Percentiles rank a stretch among this genome's conserved stretches.
Evolutionary conservation across 37 sponge, comb jelly and placozoan species (phyloP).

Genomic region (Aplysina aerophoba): DNA sequence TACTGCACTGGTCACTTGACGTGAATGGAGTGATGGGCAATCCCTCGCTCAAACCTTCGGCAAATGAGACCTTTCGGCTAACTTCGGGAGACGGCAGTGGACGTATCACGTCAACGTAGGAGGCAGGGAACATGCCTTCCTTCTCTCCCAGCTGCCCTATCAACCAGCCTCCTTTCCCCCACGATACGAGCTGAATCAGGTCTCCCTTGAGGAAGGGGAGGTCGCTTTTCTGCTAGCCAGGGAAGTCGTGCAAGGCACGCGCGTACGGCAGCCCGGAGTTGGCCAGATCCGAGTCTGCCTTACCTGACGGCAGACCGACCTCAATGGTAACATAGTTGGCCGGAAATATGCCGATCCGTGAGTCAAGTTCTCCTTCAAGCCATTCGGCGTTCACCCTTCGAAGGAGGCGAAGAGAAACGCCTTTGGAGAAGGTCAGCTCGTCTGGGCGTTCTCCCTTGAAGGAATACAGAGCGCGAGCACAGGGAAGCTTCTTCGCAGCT

Average conservation of each 20-base stretch:
- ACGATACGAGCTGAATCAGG: conserved; percentile 58
- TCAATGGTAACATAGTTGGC: conserved; percentile 71
- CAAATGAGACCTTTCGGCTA: not conserved
- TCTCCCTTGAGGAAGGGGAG: conserved; percentile 63
- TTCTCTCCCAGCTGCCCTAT: conserved; percentile 35
- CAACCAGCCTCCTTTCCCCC: conserved; percentile 62
- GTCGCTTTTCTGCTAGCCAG: conserved; percentile 50
- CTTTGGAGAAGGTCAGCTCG: conserved; percentile 75
- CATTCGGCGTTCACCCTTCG: conserved; percentile 85
- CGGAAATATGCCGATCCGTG: conserved; percentile 81
- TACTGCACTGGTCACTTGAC: too few relatives aligned
- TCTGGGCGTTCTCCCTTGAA: conserved; percentile 54
- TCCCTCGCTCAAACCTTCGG: too few relatives aligned
- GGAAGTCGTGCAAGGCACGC: conserved; percentile 60
- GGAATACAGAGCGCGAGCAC: conserved; percentile 62
- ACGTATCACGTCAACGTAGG: conserved; percentile 57
- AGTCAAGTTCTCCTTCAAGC: conserved; percentile 85
- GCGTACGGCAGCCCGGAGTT: conserved; percentile 72
- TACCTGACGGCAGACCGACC: conserved; percentile 57
- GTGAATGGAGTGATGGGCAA: too few relatives aligned
- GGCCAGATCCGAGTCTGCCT: conserved; percentile 59
- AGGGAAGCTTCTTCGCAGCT: conserved; percentile 33
- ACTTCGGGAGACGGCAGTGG: conserved; percentile 25
- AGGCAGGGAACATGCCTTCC: conserved; percentile 72
- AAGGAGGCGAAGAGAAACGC: conserved; percentile 67